Conservation (phyloP, 2,888 invertebrate species). For the Drosophila formosana region DNA sequence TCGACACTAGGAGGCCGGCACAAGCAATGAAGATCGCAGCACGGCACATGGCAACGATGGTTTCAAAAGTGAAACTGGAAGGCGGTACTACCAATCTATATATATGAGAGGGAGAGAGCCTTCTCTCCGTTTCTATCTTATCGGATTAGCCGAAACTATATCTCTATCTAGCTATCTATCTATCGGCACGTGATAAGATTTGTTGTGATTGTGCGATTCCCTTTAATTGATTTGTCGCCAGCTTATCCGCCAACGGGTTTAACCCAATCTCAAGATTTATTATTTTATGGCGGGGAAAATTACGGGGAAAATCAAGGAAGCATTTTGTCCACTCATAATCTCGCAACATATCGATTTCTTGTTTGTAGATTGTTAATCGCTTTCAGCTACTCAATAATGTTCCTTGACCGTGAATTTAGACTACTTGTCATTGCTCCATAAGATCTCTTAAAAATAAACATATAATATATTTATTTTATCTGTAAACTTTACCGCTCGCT, state of each 20-base stretch:
- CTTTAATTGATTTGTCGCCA: neutral
- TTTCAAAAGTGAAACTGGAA: slow-evolving; percentile 6
- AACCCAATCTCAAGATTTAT: slow-evolving; percentile 18
- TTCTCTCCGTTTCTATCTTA: slow-evolving; percentile 24
- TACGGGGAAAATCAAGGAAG: slow-evolving; percentile 18
- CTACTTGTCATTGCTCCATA: too few relatives aligned
- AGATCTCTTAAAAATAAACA: too few relatives aligned
- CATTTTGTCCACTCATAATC: neutral
- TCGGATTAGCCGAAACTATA: slow-evolving; percentile 9
- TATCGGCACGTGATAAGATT: slow-evolving; percentile 9
- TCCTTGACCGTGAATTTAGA: neutral
- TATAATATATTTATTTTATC: too few relatives aligned
- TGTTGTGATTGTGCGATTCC: slow-evolving; percentile 10
- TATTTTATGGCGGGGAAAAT: slow-evolving; percentile 4
- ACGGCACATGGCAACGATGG: slow-evolving; percentile 32
- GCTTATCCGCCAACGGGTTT: slow-evolving; percentile 30
- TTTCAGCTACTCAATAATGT: neutral
- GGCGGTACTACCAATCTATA: slow-evolving; percentile 12
- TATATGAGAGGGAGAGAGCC: slow-evolving; percentile 10
- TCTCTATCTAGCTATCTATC: slow-evolving; percentile 5
- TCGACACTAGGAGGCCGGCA: slow-evolving; percentile 4
- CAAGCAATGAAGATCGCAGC: slow-evolving; percentile 26
- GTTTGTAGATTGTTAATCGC: neutral
- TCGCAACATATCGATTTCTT: neutral
- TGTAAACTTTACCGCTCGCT: too few relatives aligned